These are phyloP conservation scores for Tachycineta bicolor DNA, from an alignment of 2,113 vertebrate species.

Conservation along the genomic window DNA sequence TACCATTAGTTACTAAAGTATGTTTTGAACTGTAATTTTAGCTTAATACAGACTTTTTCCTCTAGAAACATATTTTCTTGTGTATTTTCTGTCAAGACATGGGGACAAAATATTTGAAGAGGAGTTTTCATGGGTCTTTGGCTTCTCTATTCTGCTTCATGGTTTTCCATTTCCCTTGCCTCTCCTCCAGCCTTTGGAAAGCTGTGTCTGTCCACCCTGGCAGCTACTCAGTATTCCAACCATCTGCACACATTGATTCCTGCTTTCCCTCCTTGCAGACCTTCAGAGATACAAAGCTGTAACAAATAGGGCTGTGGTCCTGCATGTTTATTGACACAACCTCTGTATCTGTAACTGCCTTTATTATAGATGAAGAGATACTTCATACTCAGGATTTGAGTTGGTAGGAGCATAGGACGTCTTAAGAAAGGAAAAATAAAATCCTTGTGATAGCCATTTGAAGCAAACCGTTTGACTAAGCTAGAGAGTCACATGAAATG, in stretches of 20 bases:
- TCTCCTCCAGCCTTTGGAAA: background rate
- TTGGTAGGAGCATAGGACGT: background rate
- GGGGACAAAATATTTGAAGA: background rate
- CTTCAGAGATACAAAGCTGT: background rate
- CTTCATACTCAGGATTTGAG: background rate
- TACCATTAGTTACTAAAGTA: background rate
- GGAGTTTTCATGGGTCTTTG: background rate
- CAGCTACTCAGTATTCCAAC: background rate
- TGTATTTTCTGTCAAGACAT: background rate
- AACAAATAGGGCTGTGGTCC: background rate
- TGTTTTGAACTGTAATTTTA: background rate
- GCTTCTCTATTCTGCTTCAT: background rate
- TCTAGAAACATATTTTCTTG: background rate
- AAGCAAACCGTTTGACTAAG: background rate
- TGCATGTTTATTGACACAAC: background rate
- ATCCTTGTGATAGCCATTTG: background rate
- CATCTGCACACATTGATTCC: background rate
- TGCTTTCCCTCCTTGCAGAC: background rate
- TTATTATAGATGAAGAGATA: background rate
- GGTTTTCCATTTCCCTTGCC: background rate
- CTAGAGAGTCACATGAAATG: background rate
- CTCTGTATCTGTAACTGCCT: background rate
- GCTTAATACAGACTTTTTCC: background rate
- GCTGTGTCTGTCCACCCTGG: background rate
- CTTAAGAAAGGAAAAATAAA: background rate